These are phyloP conservation scores for Hestina assimilis DNA, from an alignment of 1,140 invertebrate species.

Conservation along the genomic window DNA sequence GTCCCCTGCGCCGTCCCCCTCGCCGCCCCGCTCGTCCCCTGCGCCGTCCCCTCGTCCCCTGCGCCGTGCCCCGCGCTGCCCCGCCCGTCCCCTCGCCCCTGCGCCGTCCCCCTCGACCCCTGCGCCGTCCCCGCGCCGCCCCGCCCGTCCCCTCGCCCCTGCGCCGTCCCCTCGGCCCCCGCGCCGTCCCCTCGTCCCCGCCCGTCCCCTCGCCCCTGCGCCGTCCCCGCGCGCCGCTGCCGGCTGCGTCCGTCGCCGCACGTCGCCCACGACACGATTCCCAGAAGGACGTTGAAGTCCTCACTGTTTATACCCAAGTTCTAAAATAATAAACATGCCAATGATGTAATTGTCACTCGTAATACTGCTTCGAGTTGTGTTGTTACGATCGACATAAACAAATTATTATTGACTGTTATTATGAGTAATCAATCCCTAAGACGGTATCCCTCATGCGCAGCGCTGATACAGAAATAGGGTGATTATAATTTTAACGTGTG, in stretches of 20 bases:
- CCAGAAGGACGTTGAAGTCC: conserved; percentile 88
- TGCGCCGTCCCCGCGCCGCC: conserved; percentile 70
- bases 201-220: background rate
- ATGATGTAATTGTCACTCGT: too few species aligned
- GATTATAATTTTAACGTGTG: too few species aligned
- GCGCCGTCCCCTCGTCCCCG: background rate
- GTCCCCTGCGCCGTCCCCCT: conserved; percentile 85
- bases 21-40: conserved; percentile 87
- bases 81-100: background rate
- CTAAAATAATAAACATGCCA: too few species aligned
- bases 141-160: conserved; percentile 86
- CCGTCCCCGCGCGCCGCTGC: background rate
- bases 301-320: conserved; percentile 78
- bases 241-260: conserved; percentile 82
- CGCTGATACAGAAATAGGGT: too few species aligned
- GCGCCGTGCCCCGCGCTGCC: background rate
- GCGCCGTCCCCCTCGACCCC: background rate
- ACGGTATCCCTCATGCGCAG: too few species aligned
- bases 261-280: conserved; percentile 91
- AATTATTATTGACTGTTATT: too few species aligned
- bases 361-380: too few species aligned
- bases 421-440: too few species aligned
- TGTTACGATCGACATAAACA: too few species aligned
- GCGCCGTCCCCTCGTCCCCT: conserved; percentile 64
- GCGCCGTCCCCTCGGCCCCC: background rate